A percentile compares a stretch with the other conserved stretches of the same genome.
These are phyloP conservation scores for Muscidifurax raptorellus DNA, from an alignment of 1,140 invertebrate genomes.

Conservation along the genomic window DNA sequence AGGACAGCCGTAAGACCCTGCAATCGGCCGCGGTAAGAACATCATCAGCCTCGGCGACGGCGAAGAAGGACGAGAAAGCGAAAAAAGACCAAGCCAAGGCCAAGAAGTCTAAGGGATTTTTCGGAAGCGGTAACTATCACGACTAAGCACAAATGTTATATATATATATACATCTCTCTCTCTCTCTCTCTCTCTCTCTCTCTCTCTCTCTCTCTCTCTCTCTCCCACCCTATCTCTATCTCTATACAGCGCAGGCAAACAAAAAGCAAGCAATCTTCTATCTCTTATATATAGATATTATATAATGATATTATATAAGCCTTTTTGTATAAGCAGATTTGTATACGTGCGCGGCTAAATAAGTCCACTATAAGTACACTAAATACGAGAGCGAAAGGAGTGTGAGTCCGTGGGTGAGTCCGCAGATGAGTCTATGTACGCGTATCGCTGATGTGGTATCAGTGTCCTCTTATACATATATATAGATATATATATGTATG, in stretches of 20 bases:
- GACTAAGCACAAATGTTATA: conserved; percentile 41
- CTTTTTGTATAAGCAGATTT: too few species aligned
- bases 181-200: background rate
- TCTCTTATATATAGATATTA: too few species aligned
- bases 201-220: background rate
- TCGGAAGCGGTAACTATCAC: conserved; percentile 85
- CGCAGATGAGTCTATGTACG: too few species aligned
- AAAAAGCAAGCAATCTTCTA: too few species aligned
- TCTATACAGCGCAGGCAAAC: too few species aligned
- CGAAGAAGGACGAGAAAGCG: conserved; percentile 67
- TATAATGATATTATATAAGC: too few species aligned
- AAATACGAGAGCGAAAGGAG: background rate
- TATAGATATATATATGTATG: background rate
- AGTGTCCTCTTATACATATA: background rate
- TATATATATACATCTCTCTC: too few species aligned
- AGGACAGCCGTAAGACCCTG: conserved; percentile 72
- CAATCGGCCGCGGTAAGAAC: conserved; percentile 45
- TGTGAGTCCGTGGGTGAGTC: background rate
- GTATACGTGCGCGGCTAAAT: background rate
- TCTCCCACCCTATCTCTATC: too few species aligned
- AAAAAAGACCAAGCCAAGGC: conserved; percentile 73
- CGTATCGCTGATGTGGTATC: too few species aligned
- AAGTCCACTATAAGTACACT: background rate
- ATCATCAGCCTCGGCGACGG: conserved; percentile 24
- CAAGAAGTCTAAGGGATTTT: conserved; percentile 84